Evolutionary conservation across 2,113 vertebrate species (phyloP), one percentile per base, ranked within the genome.

Genomic region (Bujurquina vittata): DNA sequence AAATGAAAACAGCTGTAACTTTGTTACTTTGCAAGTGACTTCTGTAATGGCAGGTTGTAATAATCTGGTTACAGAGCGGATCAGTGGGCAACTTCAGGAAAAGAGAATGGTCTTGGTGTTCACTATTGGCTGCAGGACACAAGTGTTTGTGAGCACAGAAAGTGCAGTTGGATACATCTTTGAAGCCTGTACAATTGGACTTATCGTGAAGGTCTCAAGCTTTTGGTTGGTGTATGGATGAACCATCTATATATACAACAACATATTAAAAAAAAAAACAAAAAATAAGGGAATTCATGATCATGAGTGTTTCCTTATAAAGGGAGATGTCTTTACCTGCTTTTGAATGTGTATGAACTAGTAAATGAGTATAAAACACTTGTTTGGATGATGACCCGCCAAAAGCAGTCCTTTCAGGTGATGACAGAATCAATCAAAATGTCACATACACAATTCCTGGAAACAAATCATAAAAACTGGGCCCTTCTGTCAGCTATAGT

Each of bases 211-310:
- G 92, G 95, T 97, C 95, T 97, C 96, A 96, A 96, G 96, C 95
- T 96, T 96, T 97, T 94, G 91, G 90, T 96, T 96, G 95, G 96
- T 97, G 95, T 96, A 95, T 96, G 96, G 95, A 96, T 97, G 95
- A 97, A 96, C 96, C 95, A 97, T 96, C 96, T 97, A 95, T 96
- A 97, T 98, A 97, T 97, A 96, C 96, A 97, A 94, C 96, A 88
- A 93, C 90, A 95, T 96, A 89, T 97, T 97, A 96, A 97, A 97
- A 96, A 90, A 91, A 83, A 93, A 23, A 15, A 86, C 89, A 92
- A 90, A 93, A 87, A 88, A 83, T 89, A 90, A 89, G 90, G 90
- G 90, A 93, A 75, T 81, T 67, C 10, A 62, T 72, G 87, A 73
- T 63, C 79, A 31, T 8, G 74, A 83, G 75, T 89, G 59, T 89